Base-by-base conservation (phyloP, 2,888 invertebrate genomes). In the Apocheima hispidaria region DNA sequence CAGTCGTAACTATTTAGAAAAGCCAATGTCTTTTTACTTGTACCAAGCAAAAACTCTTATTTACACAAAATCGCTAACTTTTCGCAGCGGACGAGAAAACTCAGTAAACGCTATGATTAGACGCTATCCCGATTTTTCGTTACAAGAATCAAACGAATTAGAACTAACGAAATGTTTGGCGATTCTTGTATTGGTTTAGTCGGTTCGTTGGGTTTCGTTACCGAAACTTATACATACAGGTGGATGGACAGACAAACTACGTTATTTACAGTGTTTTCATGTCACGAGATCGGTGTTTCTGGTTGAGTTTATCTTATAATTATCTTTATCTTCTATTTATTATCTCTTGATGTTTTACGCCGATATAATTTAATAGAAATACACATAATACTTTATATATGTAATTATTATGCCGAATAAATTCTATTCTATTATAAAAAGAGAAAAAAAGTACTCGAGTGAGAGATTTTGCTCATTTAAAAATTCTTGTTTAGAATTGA, bases 1-100 rank as follows among this genome's bases (percentile, higher is more conserved):
- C 6, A 30, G 10, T 30, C 6, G 3, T 4, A 9, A 20, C 12
- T 12, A 4, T 20, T 21, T 3, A 4, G 6, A 21, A 40, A 6
- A 12, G 12, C 20, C 12, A 21, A 12, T 21, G 40, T 46, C 10
- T 55, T 44, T 10, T 63, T 10, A 26, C 66, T 73, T 71, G 64
- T 0, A 44, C 69, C 73, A 63, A 49, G 41, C 20, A 48, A 46
- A 40, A 54, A 54, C 14, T 66, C 53, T 71, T 79, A 72, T 79
- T 77, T 75, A 74, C 70, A 65, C 68, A 70, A 70, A 33, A 63
- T 69, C 69, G 69, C 68, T 65, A 67, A 71, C 66, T 74, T 76
- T 75, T 73, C 65, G 68, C 60, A 60, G 52, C 55, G 70, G 71
- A 67, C 55, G 63, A 67, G 69, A 61, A 70, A 46, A 65, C 60